phyloP scores from a whole-genome alignment of 2,888 invertebrate species.

The Mythimna impura region DNA sequence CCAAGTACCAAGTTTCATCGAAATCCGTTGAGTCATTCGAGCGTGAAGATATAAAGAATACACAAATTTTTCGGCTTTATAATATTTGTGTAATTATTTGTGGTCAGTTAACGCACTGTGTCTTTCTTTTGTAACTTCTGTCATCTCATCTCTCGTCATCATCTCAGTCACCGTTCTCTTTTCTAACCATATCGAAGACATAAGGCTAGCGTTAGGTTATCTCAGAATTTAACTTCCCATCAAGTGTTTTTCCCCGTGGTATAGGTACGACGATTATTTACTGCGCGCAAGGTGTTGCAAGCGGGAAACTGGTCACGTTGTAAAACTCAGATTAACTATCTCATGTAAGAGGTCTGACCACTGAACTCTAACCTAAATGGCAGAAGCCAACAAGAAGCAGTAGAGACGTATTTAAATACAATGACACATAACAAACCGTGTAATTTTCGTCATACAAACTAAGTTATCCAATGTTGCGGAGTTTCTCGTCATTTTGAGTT shows the following conservation, averaged over 20 bases:
- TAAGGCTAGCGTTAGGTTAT: background rate
- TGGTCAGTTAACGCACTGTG: too few species aligned
- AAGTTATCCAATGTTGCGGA: slow-evolving; percentile 43
- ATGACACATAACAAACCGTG: slow-evolving; percentile 44
- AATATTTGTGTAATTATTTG: too few species aligned
- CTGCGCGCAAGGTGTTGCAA: background rate
- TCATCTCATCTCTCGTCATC: too few species aligned
- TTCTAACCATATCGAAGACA: too few species aligned
- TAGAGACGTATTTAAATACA: slow-evolving; percentile 39
- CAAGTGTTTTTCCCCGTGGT: slow-evolving; percentile 3
- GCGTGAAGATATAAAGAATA: too few species aligned
- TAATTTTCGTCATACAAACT: slow-evolving; percentile 32
- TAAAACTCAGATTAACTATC: slow-evolving; percentile 17
- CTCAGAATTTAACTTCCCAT: background rate
- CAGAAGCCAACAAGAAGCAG: slow-evolving; percentile 33
- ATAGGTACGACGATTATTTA: background rate
- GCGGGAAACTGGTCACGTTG: slow-evolving; percentile 36
- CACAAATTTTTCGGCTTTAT: too few species aligned
- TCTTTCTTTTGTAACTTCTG: too few species aligned
- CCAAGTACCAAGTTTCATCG: too few species aligned
- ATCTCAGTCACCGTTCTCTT: too few species aligned
- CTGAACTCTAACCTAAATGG: slow-evolving; percentile 48
- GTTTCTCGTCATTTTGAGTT: slow-evolving; percentile 35
- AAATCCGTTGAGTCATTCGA: too few species aligned
- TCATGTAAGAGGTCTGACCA: slow-evolving; percentile 35